These are phyloP conservation scores for Eucera pruinosa DNA, from an alignment of 2,888 invertebrate genomes.

Conservation along the genomic window DNA sequence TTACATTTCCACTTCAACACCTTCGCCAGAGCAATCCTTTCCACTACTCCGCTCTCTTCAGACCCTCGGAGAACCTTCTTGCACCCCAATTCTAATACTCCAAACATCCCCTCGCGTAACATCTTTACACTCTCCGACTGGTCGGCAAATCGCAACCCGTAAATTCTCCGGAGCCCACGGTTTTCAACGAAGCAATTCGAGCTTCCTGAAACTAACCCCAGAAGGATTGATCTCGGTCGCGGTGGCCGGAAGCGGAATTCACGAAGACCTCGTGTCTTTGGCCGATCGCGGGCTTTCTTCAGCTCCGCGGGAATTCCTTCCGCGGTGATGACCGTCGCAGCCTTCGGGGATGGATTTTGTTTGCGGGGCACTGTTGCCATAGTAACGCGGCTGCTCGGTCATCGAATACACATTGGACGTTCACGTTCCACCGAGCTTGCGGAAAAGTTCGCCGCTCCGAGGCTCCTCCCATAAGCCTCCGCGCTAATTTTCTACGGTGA, in stretches of 20 bases:
- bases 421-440: slow-evolving; percentile 34
- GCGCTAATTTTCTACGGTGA: background rate
- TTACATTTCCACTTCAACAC: background rate
- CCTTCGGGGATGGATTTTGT: slow-evolving; percentile 69
- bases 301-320: slow-evolving; percentile 52
- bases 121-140: slow-evolving; percentile 7
- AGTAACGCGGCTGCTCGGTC: slow-evolving; percentile 63
- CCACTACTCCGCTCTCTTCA: background rate
- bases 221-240: slow-evolving; percentile 19
- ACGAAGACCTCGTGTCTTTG: slow-evolving; percentile 22
- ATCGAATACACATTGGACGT: slow-evolving; percentile 71
- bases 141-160: slow-evolving; percentile 9
- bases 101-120: slow-evolving; percentile 9
- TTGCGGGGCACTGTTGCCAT: slow-evolving; percentile 75
- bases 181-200: slow-evolving; percentile 20
- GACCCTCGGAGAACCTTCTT: background rate
- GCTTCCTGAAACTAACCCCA: slow-evolving; percentile 20
- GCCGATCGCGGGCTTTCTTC: slow-evolving; percentile 36
- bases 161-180: slow-evolving; percentile 16
- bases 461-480: slow-evolving; percentile 24
- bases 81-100: background rate
- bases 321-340: slow-evolving; percentile 29
- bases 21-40: background rate
- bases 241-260: slow-evolving; percentile 42
- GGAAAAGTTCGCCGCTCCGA: slow-evolving; percentile 49